Evolutionary conservation across 2,113 vertebrate species (phyloP).

Genomic region (Gavia stellata): DNA sequence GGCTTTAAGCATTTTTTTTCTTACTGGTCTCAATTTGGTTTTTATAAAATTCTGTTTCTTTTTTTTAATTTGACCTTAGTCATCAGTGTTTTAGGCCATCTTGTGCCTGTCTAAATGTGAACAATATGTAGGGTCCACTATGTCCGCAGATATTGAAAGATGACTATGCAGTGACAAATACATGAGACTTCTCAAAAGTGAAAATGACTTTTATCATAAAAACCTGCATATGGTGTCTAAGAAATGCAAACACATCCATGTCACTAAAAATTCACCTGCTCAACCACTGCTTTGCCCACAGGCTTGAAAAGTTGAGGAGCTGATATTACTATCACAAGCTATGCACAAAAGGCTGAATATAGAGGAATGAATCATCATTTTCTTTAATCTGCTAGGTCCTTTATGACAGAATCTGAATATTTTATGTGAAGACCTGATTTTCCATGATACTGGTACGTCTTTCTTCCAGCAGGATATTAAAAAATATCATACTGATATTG

Average conservation of each 20-base stretch:
- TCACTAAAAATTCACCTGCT: neutral
- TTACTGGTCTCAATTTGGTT: neutral
- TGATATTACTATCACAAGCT: neutral
- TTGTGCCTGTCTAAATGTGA: neutral
- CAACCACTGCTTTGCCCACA: neutral
- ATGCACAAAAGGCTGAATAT: neutral
- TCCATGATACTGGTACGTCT: neutral
- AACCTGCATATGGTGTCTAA: neutral
- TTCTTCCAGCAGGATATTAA: neutral
- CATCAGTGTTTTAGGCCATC: neutral
- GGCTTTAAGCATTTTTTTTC: neutral
- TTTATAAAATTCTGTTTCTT: neutral
- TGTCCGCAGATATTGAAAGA: neutral
- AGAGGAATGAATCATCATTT: neutral
- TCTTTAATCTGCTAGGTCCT: neutral
- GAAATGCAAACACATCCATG: neutral
- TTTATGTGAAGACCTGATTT: neutral
- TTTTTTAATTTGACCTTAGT: neutral
- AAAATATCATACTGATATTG: neutral
- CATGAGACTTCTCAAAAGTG: neutral
- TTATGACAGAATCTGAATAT: neutral
- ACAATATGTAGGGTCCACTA: neutral
- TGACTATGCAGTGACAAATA: neutral
- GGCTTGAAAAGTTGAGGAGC: neutral
- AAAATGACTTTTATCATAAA: neutral